Base-by-base conservation (phyloP, 2,888 invertebrate species). In the Electrophaes corylata region DNA sequence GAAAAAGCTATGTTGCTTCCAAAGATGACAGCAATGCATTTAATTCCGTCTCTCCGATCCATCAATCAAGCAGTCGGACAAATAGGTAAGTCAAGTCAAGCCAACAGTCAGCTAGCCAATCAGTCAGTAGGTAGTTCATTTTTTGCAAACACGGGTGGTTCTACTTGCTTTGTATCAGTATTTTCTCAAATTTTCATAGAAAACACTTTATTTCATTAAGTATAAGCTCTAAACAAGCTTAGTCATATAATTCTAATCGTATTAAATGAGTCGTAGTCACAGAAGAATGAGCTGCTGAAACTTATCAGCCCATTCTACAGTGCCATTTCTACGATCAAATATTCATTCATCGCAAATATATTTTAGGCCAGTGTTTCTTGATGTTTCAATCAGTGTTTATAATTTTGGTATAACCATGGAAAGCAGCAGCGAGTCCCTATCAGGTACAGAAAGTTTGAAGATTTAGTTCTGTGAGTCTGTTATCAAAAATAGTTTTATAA, bases 381-480 rank as follows among this genome's bases (percentile, higher is more conserved):
- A 60, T 64, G 63, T 59, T 44, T 45, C 33, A 10, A 16, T 47
- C 45, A 57, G 57, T 57, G 43, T 55, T 57, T 56, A 52, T 55
- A 53, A 51, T 37, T 23, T 59, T 50, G 40, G 53, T 56, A 46
- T 69, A 55, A 83, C 71, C 67, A 91, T 91, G 91, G 88, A 91
- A 67, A 79, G 83, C 26, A 88, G 88, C 67, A 88, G 78, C 66
- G 89, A 90, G 71, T 87, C 90, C 26, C 71, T 91, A 63, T 84
- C 88, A 20, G 86, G 91, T 88, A 73, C 73, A 80, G 12, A 18
- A 39, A 4, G 16, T 23, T 37, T 12, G 8, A 1, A 6, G 6
- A 37, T 2, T 16, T 16, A 16, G 2, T 14, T 35, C 1, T 35
- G 10, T 2, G 11, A n/a, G 10, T 31, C 11, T 12, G 20, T 5